Percentiles rank a stretch among this genome's conserved stretches.
Conservation (phyloP, 2,113 vertebrate genomes). For the Sebastes fasciatus region DNA sequence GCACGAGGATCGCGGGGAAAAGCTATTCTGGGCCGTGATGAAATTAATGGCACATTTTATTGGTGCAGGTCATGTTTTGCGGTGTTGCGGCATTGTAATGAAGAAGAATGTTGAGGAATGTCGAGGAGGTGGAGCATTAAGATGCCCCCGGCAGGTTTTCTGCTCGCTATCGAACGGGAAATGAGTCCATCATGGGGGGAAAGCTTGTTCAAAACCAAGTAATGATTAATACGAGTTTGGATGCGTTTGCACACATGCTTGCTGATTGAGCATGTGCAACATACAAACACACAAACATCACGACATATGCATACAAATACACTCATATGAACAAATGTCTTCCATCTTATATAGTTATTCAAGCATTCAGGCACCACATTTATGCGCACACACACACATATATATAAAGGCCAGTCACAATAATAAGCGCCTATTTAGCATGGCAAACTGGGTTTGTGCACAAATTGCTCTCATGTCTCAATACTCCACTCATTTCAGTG, state of each 20-base stretch:
- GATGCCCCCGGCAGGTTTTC: conserved; percentile 62
- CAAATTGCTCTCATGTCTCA: conserved; percentile 5
- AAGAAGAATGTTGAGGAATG: conserved; percentile 68
- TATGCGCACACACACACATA: neutral
- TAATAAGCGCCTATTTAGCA: conserved; percentile 1
- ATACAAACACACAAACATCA: conserved; percentile 33
- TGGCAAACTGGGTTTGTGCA: neutral
- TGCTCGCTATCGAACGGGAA: conserved; percentile 52
- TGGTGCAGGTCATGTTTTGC: conserved; percentile 74
- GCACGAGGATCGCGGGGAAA: conserved; percentile 50
- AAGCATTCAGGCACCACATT: conserved; percentile 4
- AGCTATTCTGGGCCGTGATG: conserved; percentile 69
- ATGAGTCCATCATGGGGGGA: conserved; percentile 53
- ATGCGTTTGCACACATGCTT: conserved; percentile 35
- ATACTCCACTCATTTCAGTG: neutral
- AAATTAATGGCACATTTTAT: conserved; percentile 75
- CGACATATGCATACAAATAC: conserved; percentile 39
- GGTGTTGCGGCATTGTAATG: conserved; percentile 68
- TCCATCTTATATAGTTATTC: conserved; percentile 5
- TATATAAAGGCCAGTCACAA: neutral
- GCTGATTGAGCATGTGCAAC: conserved; percentile 36
- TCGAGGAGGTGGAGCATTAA: conserved; percentile 58
- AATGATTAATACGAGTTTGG: conserved; percentile 62
- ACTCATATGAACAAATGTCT: conserved; percentile 16
- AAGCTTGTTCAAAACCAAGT: conserved; percentile 52